Percentiles rank a stretch among this genome's conserved stretches.
These are phyloP conservation scores for Fistularia commersonii DNA, from an alignment of 2,797 vertebrate species.

Conservation along the genomic window DNA sequence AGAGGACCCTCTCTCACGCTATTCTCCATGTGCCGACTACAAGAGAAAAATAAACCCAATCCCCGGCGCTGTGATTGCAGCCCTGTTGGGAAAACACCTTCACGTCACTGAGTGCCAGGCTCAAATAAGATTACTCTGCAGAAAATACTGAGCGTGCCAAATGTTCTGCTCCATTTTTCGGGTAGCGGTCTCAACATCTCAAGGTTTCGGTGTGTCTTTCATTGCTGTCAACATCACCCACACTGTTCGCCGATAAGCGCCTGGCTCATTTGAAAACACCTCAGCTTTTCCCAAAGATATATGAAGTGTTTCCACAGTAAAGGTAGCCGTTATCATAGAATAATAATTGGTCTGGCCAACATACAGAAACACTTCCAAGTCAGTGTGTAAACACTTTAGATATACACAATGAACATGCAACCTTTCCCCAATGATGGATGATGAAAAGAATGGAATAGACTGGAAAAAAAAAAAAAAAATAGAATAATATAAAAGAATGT, in stretches of 20 bases:
- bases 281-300: no score
- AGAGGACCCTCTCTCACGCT: not conserved
- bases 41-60: constrained; percentile 15
- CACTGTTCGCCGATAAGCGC: no score
- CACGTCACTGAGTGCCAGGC: constrained; percentile 42
- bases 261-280: no score
- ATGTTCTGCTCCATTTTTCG: constrained; percentile 25
- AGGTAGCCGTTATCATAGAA: no score
- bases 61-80: constrained; percentile 20
- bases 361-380: no score
- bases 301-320: no score
- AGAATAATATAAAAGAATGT: not conserved
- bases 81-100: constrained; percentile 18
- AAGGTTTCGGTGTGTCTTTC: not conserved
- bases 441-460: no score
- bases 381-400: no score
- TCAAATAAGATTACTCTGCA: constrained; percentile 58
- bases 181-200: no score
- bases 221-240: not conserved
- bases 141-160: constrained; percentile 36
- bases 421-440: no score
- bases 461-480: not conserved
- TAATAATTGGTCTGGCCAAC: no score
- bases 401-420: no score
- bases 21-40: constrained; percentile 4